A percentile compares a stretch with the other conserved stretches of the same genome.
These are phyloP conservation scores for Alexandromys fortis DNA, from an alignment of 2,113 vertebrate species.

Conservation along the genomic window DNA sequence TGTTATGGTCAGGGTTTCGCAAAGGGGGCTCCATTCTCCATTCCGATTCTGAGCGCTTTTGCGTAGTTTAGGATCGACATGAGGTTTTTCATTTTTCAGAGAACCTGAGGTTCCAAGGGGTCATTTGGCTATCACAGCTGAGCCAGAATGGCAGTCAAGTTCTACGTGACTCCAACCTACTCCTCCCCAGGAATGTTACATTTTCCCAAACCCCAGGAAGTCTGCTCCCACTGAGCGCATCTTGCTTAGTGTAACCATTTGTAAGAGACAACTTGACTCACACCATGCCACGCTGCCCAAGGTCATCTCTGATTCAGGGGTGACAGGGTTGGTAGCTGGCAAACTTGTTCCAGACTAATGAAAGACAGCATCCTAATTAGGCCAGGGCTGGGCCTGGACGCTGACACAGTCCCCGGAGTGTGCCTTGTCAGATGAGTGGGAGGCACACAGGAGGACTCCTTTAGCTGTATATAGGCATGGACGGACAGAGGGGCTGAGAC, in stretches of 20 bases:
- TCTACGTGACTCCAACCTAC: neutral
- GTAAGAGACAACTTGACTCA: neutral
- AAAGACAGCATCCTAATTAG: neutral
- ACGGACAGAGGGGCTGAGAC: neutral
- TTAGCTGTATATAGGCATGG: slow-evolving; percentile 4
- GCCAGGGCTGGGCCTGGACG: neutral
- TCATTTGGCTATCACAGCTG: neutral
- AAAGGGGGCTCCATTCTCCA: neutral
- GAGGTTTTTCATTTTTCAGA: neutral
- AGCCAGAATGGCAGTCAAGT: neutral
- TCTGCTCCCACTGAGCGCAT: accelerated
- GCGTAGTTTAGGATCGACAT: neutral
- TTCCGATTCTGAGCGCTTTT: neutral
- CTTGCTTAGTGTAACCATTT: neutral
- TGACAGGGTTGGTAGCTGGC: neutral
- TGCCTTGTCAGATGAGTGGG: slow-evolving; percentile 25
- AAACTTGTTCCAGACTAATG: neutral
- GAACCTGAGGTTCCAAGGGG: neutral
- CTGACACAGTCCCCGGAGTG: neutral
- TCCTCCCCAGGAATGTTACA: neutral
- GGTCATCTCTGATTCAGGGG: slow-evolving; percentile 48
- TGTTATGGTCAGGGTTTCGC: neutral
- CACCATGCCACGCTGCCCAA: neutral
- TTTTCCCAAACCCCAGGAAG: neutral
- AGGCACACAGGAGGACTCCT: neutral